phyloP scores from a whole-genome alignment of 2,113 vertebrate genomes.

The Dipodomys ordii region DNA sequence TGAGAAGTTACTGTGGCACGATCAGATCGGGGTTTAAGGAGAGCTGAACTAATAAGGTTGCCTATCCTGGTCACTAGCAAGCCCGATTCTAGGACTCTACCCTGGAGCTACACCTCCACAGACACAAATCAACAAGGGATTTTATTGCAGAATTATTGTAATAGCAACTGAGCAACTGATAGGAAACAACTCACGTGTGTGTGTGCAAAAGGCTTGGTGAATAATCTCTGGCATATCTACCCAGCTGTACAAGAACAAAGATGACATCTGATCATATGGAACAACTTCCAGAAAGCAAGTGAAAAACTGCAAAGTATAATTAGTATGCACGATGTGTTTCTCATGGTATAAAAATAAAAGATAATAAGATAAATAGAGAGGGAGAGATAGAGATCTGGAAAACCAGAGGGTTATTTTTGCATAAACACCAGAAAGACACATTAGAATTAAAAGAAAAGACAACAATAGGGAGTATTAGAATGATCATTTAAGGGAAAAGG shows the following conservation, averaged over 20 bases:
- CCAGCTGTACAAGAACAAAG: neutral
- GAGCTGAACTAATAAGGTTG: neutral
- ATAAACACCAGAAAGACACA: neutral
- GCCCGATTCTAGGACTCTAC: neutral
- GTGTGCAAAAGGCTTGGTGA: neutral
- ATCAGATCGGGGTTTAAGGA: neutral
- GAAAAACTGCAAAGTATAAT: neutral
- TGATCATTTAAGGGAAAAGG: neutral
- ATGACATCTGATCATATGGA: neutral
- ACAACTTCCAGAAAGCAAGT: neutral
- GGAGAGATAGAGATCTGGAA: neutral
- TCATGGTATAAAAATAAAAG: neutral
- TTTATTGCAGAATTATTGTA: neutral
- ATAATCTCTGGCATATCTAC: neutral
- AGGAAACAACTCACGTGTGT: neutral
- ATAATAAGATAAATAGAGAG: neutral
- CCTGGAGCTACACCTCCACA: neutral
- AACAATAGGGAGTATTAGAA: neutral
- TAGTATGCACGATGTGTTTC: neutral
- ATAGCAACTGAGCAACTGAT: neutral
- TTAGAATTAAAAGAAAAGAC: neutral
- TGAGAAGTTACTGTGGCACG: neutral
- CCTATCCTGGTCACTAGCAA: neutral
- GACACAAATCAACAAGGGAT: neutral
- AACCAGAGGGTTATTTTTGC: neutral